Conservation (phyloP, 2,113 vertebrate genomes). For the Aythya baeri region DNA sequence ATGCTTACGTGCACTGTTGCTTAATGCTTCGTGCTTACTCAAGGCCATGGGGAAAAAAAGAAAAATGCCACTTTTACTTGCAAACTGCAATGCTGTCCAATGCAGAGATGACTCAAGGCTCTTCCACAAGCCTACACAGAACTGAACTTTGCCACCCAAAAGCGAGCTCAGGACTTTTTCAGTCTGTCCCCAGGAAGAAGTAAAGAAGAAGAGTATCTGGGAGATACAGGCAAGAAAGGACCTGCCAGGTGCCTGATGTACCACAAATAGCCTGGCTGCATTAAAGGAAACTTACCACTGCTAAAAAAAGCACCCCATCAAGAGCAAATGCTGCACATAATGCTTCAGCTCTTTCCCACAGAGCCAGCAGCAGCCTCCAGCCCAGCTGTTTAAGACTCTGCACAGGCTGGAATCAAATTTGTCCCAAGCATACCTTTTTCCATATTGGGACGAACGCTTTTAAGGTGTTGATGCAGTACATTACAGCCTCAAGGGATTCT, state of each 20-base stretch:
- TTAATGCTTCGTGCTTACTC: not conserved
- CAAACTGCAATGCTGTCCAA: not conserved
- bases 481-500: conserved; percentile 87
- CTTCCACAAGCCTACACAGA: not conserved
- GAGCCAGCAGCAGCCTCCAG: not conserved
- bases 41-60: not conserved
- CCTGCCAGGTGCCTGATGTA: not conserved
- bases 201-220: not conserved
- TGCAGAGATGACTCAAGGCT: not conserved
- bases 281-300: not conserved
- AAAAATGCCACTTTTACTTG: not conserved
- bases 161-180: not conserved
- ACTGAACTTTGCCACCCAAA: not conserved
- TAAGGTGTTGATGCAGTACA: conserved; percentile 83
- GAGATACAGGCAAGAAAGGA: not conserved
- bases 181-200: not conserved
- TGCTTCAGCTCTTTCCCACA: not conserved
- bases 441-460: conserved; percentile 92
- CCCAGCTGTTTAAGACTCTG: not conserved
- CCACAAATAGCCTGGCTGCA: not conserved
- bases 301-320: not conserved
- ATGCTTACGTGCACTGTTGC: not conserved
- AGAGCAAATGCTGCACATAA: not conserved
- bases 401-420: not conserved
- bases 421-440: conserved; percentile 85